Conservation (phyloP, 2,888 invertebrate species). For the Chloroclystis v-ata region DNA sequence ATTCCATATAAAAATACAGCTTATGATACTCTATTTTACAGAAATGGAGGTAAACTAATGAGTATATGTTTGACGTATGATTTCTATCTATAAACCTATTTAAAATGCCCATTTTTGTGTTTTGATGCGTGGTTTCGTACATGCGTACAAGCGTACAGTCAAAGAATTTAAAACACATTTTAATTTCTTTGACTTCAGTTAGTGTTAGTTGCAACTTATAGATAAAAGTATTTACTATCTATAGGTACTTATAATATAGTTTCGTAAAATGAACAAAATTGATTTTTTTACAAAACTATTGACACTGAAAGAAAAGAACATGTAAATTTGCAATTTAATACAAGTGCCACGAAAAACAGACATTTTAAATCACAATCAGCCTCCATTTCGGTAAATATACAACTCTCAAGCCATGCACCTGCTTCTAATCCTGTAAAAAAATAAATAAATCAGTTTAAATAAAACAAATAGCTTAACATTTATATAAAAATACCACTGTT, state of each 20-base stretch:
- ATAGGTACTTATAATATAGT: too few species aligned
- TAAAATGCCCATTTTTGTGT: constrained; percentile 75
- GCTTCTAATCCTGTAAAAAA: constrained; percentile 39
- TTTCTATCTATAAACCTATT: constrained; percentile 32
- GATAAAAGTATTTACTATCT: too few species aligned
- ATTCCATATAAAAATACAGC: constrained; percentile 5
- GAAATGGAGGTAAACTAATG: constrained; percentile 68
- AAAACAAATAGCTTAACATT: neutral
- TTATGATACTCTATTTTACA: constrained; percentile 40
- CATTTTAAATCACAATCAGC: constrained; percentile 57
- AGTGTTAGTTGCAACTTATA: constrained; percentile 57
- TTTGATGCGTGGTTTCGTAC: constrained; percentile 30
- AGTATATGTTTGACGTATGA: constrained; percentile 20
- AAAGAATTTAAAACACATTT: constrained; percentile 47
- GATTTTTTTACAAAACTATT: constrained; percentile 38
- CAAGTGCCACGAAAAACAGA: constrained; percentile 46
- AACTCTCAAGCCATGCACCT: constrained; percentile 38
- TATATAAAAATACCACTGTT: neutral
- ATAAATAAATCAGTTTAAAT: neutral
- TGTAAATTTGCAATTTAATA: constrained; percentile 32
- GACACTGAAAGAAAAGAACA: constrained; percentile 28
- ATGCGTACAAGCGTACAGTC: constrained; percentile 42
- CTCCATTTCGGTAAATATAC: constrained; percentile 70
- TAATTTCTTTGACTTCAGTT: constrained; percentile 45
- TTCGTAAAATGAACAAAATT: constrained; percentile 36